Base-by-base conservation (phyloP, 2,797 vertebrate species). In the Catostomus latipinnis region DNA sequence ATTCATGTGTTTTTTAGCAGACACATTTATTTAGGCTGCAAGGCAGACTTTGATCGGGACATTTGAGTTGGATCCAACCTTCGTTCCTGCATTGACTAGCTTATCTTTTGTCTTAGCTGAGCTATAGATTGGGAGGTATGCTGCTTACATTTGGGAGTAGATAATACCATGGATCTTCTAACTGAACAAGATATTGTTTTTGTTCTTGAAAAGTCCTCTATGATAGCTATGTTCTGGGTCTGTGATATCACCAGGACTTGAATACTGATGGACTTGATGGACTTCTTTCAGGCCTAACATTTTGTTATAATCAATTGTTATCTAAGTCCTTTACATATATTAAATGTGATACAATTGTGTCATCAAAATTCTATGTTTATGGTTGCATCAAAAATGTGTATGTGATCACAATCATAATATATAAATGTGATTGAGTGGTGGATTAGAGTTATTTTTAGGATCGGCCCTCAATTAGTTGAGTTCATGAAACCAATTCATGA, bases 51-150 rank as follows among this genome's bases (percentile, higher is more conserved):
- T 92, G 91, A 74, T 83, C 89, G 2, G 78, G 83, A 84, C 88
- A 89, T 93, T 84, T 94, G 76, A 89, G 91, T 91, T 94, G 93
- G 87, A 91, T 84, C 67, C 84, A 92, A 96, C 92, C 95, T 96
- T 96, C 95, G 95, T 79, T 92, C 83, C 54, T 72, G n/a, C 10
- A 74, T 6, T 78, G 74, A 71, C 80, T 76, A 85, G 49, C 83
- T 84, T 60, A 81, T 71, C 45, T 49, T 49, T 63, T 62, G 52
- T 70, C 71, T 79, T 57, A 76, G n/a, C 60, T 48, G 10, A 61
- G 56, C 69, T 72, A 56, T 46, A 49, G 46, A 65, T 78, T 8
- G 34, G 56, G 70, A 12, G 61, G 63, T 22, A 12, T 50, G 34
- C 57, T 69, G 6, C 65, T 45, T 45, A 49, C 12, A 1, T 12